A percentile compares a stretch with the other conserved stretches of the same genome.
These are phyloP conservation scores for Limnephilus auricula DNA, from an alignment of 2,888 invertebrate genomes.

Conservation along the genomic window DNA sequence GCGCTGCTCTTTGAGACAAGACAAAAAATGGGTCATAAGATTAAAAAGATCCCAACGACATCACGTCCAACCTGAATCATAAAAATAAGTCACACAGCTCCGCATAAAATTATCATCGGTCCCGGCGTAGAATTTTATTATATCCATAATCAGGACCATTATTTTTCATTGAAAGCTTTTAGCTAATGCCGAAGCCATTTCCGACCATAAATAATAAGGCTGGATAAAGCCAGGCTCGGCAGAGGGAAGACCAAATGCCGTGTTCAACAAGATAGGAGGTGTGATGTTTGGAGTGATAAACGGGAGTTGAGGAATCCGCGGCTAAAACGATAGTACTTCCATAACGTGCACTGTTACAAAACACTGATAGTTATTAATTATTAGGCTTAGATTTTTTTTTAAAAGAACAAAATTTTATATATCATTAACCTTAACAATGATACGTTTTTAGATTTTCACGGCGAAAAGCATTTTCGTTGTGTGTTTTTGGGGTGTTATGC, in stretches of 20 bases:
- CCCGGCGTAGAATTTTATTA: slow-evolving; percentile 65
- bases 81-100: slow-evolving; percentile 66
- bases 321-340: slow-evolving; percentile 51
- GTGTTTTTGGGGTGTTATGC: too few relatives aligned
- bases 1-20: slow-evolving; percentile 46
- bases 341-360: not conserved
- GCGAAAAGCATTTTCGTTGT: too few relatives aligned
- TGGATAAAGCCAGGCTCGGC: slow-evolving; percentile 44
- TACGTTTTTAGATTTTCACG: too few relatives aligned
- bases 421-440: too few relatives aligned
- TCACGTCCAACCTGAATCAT: slow-evolving; percentile 65
- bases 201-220: slow-evolving; percentile 65
- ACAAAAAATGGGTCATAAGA: slow-evolving; percentile 47
- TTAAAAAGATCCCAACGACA: slow-evolving; percentile 59
- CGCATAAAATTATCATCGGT: slow-evolving; percentile 66
- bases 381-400: too few relatives aligned
- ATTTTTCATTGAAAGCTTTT: slow-evolving; percentile 66
- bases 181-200: slow-evolving; percentile 67
- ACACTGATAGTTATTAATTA: not conserved
- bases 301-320: slow-evolving; percentile 64
- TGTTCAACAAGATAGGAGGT: slow-evolving; percentile 66
- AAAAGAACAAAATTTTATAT: too few relatives aligned
- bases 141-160: slow-evolving; percentile 66
- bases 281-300: slow-evolving; percentile 66
- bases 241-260: slow-evolving; percentile 60